phyloP scores from a whole-genome alignment of 2,797 vertebrate species.

The Champsocephalus esox region DNA sequence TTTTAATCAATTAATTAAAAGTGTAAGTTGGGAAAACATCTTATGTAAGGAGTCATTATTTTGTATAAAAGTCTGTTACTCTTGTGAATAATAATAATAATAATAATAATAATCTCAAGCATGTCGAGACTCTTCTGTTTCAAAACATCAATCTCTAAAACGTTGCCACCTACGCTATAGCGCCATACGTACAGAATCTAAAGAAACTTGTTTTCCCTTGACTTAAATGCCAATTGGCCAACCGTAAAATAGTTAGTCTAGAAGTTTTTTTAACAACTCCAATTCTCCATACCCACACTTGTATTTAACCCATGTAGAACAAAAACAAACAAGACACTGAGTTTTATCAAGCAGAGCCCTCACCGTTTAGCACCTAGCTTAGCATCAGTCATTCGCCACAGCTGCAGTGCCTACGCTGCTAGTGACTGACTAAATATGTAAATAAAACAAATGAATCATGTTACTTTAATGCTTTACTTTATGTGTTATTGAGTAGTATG shows the following conservation, averaged over 20 bases:
- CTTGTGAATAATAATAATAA: background rate
- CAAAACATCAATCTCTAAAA: conserved; percentile 18
- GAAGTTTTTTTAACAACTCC: background rate
- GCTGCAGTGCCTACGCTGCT: too few relatives aligned
- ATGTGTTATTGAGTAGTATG: too few relatives aligned
- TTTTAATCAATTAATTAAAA: conserved; percentile 28
- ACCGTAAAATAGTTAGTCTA: background rate
- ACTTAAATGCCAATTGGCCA: background rate
- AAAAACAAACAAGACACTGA: too few relatives aligned
- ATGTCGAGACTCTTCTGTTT: conserved; percentile 24
- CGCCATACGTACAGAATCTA: background rate
- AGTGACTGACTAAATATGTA: too few relatives aligned
- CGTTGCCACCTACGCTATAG: conserved; percentile 26
- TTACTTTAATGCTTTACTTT: too few relatives aligned
- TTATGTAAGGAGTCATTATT: conserved; percentile 7
- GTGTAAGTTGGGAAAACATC: conserved; percentile 15
- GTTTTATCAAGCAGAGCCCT: too few relatives aligned
- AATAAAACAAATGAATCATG: too few relatives aligned
- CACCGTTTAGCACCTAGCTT: too few relatives aligned
- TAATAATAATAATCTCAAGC: background rate
- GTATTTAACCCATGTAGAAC: background rate
- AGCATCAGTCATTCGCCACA: too few relatives aligned
- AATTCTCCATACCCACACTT: background rate
- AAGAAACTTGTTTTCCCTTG: conserved; percentile 3
- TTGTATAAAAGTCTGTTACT: background rate